Base-by-base conservation (phyloP, 2,888 invertebrate genomes). In the Furcula furcula region DNA sequence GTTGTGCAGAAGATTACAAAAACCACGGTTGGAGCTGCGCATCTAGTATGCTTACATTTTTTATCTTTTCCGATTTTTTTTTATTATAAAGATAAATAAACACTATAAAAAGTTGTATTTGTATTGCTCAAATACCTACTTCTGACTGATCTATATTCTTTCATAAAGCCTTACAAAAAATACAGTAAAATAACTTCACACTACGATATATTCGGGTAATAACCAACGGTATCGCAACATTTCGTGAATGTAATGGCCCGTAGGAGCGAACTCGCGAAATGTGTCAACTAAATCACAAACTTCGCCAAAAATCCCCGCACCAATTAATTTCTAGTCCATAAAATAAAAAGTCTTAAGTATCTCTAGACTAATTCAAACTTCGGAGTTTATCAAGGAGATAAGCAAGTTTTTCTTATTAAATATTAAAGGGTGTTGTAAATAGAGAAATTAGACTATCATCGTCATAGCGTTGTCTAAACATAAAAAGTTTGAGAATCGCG, bases 361-460 rank as follows among this genome's bases (percentile, higher is more conserved):
- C 31, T 37, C 31, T 36, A 55, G 64, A 69, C 60, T 68, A 66
- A 74, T 74, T 65, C 59, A 53, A 59, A 57, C 55, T 62, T 58
- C 29, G 43, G 55, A 65, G 64, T 67, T 74, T 73, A 66, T 69
- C 64, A 67, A 56, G 50, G 54, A 64, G 66, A 72, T 71, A 70
- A 71, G 60, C 64, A 76, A 79, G 66, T 80, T 77, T 79, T 76
- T 82, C 74, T 70, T 75, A 71, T 70, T 69, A 75, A 73, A 73
- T 72, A 74, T 71, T 69, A 72, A 67, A 71, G 65, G 74, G 66
- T 72, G 75, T 74, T 76, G 75, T 82, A 80, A 84, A 83, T 81
- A 79, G 67, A 65, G 74, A 74, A 81, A 84, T 84, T 83, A 83
- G 79, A 67, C 76, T 75, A 76, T 76, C 75, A 73, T 73, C 72